A percentile compares a stretch with the other conserved stretches of the same genome.
These are phyloP conservation scores for Cotesia congregata DNA, from an alignment of 2,888 invertebrate species.

Conservation along the genomic window DNA sequence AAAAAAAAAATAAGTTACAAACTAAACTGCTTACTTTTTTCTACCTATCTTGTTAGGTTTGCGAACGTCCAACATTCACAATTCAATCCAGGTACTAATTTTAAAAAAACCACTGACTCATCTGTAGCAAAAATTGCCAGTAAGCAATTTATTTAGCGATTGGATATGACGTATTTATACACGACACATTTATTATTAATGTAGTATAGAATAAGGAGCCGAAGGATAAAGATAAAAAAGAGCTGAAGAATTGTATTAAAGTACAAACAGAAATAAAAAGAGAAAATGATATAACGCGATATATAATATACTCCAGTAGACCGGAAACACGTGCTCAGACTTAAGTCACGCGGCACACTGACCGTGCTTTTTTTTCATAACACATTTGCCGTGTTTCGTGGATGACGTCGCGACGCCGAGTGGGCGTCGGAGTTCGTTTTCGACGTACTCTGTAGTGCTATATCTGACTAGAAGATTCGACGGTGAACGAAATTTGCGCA, in stretches of 20 bases:
- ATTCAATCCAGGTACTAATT: slow-evolving; percentile 1
- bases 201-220: not conserved
- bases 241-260: too few relatives aligned
- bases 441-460: not conserved
- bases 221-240: too few relatives aligned
- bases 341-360: slow-evolving; percentile 57
- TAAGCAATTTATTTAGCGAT: slow-evolving; percentile 1
- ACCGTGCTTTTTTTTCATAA: slow-evolving; percentile 43
- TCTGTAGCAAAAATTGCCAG: not conserved
- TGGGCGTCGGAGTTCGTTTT: slow-evolving; percentile 43
- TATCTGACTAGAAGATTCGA: not conserved
- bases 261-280: not conserved
- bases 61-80: slow-evolving; percentile 46
- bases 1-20: not conserved
- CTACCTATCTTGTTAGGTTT: slow-evolving; percentile 41
- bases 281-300: not conserved
- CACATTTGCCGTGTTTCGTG: slow-evolving; percentile 33
- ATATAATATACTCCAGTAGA: slow-evolving; percentile 36
- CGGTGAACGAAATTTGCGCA: not conserved
- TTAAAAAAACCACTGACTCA: not conserved
- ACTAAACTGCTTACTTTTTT: slow-evolving; percentile 44
- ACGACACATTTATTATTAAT: not conserved
- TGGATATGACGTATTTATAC: not conserved
- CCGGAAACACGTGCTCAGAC: slow-evolving; percentile 54
- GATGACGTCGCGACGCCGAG: slow-evolving; percentile 43